Percentiles rank a stretch among this genome's conserved stretches.
Evolutionary conservation across 2,797 vertebrate genomes (phyloP).

Genomic region (Antrozous pallidus): DNA sequence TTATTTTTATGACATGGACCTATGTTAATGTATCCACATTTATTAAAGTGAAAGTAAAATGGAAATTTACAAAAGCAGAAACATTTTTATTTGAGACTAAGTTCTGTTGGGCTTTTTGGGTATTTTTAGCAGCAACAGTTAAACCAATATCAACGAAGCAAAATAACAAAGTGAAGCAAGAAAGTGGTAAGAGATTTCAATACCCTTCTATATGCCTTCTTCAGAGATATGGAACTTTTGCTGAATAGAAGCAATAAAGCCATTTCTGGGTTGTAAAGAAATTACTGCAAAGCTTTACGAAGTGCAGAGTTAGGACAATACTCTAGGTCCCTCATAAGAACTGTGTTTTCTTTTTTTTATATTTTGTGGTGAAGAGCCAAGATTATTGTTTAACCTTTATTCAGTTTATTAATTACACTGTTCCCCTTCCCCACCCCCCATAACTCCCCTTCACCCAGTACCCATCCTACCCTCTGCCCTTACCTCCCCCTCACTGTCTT

Average conservation of each 20-base stretch:
- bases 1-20: background rate
- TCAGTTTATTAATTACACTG: no score
- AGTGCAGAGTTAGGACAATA: background rate
- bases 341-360: no score
- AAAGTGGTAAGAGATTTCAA: background rate
- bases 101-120: background rate
- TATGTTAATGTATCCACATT: background rate
- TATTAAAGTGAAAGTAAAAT: background rate
- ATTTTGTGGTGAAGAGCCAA: no score
- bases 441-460: no score
- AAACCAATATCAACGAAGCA: background rate
- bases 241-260: background rate
- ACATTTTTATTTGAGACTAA: background rate
- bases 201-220: background rate
- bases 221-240: background rate
- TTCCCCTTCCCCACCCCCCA: no score
- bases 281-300: background rate
- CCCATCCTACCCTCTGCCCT: no score
- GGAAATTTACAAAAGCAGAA: background rate
- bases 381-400: no score
- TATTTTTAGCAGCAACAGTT: background rate
- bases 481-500: no score
- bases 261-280: background rate
- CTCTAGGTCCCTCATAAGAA: background rate
- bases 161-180: background rate